Evolutionary conservation across 92 coral and sea anemone species (phyloP), one percentile per base, ranked within the genome.

Genomic region (Bergia puertoricense): DNA sequence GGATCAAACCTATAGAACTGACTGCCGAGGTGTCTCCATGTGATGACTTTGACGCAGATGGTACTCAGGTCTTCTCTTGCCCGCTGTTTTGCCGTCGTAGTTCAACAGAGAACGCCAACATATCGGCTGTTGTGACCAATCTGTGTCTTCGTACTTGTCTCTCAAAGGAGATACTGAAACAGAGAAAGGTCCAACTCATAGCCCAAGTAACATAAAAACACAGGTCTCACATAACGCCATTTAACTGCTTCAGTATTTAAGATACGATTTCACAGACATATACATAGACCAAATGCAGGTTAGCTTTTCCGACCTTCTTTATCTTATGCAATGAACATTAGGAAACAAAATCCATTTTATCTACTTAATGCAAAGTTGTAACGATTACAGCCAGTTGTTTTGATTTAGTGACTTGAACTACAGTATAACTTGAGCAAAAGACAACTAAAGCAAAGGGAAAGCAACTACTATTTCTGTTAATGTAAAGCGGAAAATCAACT

Each of bases 91-190:
- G 75, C 80, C 39, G 82, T 41, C 59, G 74, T 72, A 46, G 23
- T 65, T 8, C 85, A 10, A 20, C 23, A 65, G 45, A 67, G 74
- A 62, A 13, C 59, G 80, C 68, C 15, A 80, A 62, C 82, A 42
- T 39, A 48, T 68, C 89, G 9, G 73, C 86, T 41, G 43, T 92
- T 43, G 85, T 91, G 42, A 89, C 95, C 36, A 85, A 80, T 84
- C 91, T 94, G 22, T 76, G 92, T 16, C 81, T 94, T 13, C 90
- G 86, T 13, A 90, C 96, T 40, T 86, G 89, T 37, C 79, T 94
- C 14, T 71, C 89, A 1, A 75, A 82, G 11, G 92, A 43, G 41
- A 86, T 74, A 67, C 86, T 94, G 15, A 83, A 82, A 56, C 88
- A 89, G 57, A 85, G 93, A 80, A 89, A 91, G 67, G 95, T 94